Evolutionary conservation across 1,140 invertebrate species (phyloP).

Genomic region (Orius insidiosus): DNA sequence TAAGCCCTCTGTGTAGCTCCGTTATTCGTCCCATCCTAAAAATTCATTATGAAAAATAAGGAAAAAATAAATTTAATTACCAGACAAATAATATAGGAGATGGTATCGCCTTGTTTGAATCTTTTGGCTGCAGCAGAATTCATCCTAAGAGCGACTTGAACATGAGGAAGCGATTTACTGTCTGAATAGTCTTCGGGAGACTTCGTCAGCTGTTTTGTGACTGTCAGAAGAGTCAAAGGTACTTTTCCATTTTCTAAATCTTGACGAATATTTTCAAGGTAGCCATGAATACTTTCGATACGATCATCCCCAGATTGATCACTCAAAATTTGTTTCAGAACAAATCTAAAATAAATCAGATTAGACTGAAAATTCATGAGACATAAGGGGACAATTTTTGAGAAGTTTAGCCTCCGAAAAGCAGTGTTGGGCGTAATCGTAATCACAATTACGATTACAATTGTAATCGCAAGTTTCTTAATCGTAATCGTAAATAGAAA

Average conservation of each 20-base stretch:
- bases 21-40: constrained; percentile 52
- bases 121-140: constrained; percentile 64
- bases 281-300: constrained; percentile 62
- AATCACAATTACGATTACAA: no score
- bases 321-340: constrained; percentile 71
- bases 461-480: no score
- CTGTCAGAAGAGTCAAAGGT: constrained; percentile 59
- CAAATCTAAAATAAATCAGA: constrained; percentile 31
- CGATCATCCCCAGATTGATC: constrained; percentile 62
- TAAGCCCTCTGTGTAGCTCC: constrained; percentile 83
- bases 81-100: constrained; percentile 89
- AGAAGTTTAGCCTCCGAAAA: no score
- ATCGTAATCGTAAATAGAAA: no score
- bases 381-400: no score
- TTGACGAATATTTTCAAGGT: constrained; percentile 45
- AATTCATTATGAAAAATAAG: constrained; percentile 8
- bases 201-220: constrained; percentile 93
- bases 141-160: constrained; percentile 74
- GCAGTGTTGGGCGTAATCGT: no score
- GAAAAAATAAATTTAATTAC: constrained; percentile 25
- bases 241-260: constrained; percentile 47
- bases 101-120: constrained; percentile 83
- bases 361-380: no score
- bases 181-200: constrained; percentile 86
- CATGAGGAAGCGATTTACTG: constrained; percentile 71